These are phyloP conservation scores for Meloidogyne floridensis DNA, from an alignment of 1,140 invertebrate genomes.

Conservation along the genomic window DNA sequence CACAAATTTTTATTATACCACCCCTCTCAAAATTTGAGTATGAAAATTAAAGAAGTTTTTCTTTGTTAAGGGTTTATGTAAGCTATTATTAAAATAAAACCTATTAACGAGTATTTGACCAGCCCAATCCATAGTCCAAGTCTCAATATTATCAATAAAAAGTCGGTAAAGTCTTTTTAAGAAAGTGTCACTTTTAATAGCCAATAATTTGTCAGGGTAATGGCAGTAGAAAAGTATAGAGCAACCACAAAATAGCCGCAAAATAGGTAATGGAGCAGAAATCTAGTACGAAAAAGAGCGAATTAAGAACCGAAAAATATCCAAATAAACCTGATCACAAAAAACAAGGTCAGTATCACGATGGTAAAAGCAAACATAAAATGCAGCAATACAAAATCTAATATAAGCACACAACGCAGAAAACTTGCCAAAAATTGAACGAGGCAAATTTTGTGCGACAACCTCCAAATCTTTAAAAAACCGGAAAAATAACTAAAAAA, in stretches of 20 bases:
- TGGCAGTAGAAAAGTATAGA: slow-evolving; percentile 93
- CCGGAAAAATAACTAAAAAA: background rate
- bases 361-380: slow-evolving; percentile 70
- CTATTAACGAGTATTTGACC: slow-evolving; percentile 85
- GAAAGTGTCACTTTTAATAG: slow-evolving; percentile 72
- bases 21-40: too few species aligned
- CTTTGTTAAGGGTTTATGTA: too few species aligned
- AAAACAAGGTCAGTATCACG: slow-evolving; percentile 81
- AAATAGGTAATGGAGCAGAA: slow-evolving; percentile 50
- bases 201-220: slow-evolving; percentile 90
- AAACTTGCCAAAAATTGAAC: slow-evolving; percentile 79
- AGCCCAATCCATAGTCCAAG: slow-evolving; percentile 80
- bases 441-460: slow-evolving; percentile 82
- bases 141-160: slow-evolving; percentile 90
- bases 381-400: slow-evolving; percentile 83
- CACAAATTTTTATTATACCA: too few species aligned
- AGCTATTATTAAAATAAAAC: slow-evolving; percentile 5
- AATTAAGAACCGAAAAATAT: background rate
- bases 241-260: slow-evolving; percentile 69
- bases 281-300: slow-evolving; percentile 48
- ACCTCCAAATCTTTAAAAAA: slow-evolving; percentile 73
- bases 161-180: slow-evolving; percentile 74
- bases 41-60: too few species aligned
- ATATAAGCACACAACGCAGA: slow-evolving; percentile 89
- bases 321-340: slow-evolving; percentile 74